Evolutionary conservation across 2,113 vertebrate species (phyloP), one percentile per base, ranked within the genome.

Genomic region (Galbula dea): DNA sequence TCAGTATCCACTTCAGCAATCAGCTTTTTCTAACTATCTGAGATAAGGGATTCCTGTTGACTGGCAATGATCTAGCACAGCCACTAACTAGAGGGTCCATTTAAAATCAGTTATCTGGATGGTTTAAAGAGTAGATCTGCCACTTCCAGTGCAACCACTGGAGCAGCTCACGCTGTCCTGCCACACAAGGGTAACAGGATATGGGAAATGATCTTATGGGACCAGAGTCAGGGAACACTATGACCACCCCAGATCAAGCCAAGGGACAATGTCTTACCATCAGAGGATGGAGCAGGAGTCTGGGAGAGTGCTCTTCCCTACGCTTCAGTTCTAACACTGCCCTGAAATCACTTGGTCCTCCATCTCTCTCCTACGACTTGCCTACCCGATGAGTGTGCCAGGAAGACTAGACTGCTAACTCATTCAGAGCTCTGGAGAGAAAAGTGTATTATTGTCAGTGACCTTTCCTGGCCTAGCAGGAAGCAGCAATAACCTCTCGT

Each of bases 381-480:
- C 67, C 93, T 48, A 63, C 51, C 18, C 12, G 8, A 52, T 21
- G 27, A 24, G 23, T 3, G 30, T 4, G n/a, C 86, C 93, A 76
- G 59, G 51, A 81, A 57, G 48, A 65, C 66, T 1, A n/a, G 27
- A 71, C 67, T 73, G 77, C 91, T 68, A 81, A 87, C 68, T 55
- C 89, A 39, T 36, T 59, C 89, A 14, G 69, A 62, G 63, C 67
- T 66, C 79, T 6, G 27, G 49, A 37, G 54, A 83, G 62, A 79
- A 41, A 62, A 89, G 79, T 2, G 8, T 49, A 15, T 82, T 32
- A 48, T 20, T 14, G 82, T 15, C 86, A 55, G 73, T 52, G 89
- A 85, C 79, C 75, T 75, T 73, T 75, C 71, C 82, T 27, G 89
- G 84, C 93, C 96, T 49, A 69, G 85, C 67, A 93, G 92, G 79